Base-by-base conservation (phyloP, 2,113 vertebrate genomes). In the Heptranchias perlo region DNA sequence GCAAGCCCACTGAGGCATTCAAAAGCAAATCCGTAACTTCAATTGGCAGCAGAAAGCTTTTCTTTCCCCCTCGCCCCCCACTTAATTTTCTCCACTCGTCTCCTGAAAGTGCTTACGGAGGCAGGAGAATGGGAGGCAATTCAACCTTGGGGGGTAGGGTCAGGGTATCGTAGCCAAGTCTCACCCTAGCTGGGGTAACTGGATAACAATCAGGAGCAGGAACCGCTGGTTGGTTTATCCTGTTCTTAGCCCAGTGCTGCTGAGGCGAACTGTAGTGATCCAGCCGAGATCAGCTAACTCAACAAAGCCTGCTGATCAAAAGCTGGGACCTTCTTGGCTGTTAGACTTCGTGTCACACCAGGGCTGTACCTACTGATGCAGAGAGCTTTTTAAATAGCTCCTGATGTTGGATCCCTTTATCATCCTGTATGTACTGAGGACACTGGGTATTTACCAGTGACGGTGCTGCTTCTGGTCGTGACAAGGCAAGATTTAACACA, bases 41-140 rank as follows among this genome's bases (percentile, higher is more conserved):
- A 95, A 58, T 73, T 95, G 65, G 65, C 65, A 52, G 64, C 39
- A 69, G 14, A 95, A 95, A 69, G 52, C 28, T n/a, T 91, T 91
- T 91, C 54, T 91, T 44, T 82, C n/a, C n/a, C n/a, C n/a, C n/a
- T n/a, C n/a, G n/a, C n/a, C n/a, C n/a, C n/a, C n/a, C n/a, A n/a
- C n/a, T n/a, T n/a, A n/a, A n/a, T n/a, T n/a, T n/a, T 1, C 23
- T 69, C 67, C 28, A 91, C 58, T 58, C 28, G 31, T 91, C 28
- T 58, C 35, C 25, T 91, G 87, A 91, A 54, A 91, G 49, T 3
- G 4, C 3, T 35, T 10, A 91, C 35, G 16, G 61, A 14, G 23
- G 23, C 28, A 54, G 82, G 39, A 49, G 16, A 25, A 3, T 23
- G 23, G 35, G 14, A 62, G 39, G 35, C 58, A 64, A 61, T 93